Percentiles rank a stretch among this genome's conserved stretches.
Evolutionary conservation across 2,797 vertebrate species (phyloP).

Genomic region (Scyliorhinus canicula): DNA sequence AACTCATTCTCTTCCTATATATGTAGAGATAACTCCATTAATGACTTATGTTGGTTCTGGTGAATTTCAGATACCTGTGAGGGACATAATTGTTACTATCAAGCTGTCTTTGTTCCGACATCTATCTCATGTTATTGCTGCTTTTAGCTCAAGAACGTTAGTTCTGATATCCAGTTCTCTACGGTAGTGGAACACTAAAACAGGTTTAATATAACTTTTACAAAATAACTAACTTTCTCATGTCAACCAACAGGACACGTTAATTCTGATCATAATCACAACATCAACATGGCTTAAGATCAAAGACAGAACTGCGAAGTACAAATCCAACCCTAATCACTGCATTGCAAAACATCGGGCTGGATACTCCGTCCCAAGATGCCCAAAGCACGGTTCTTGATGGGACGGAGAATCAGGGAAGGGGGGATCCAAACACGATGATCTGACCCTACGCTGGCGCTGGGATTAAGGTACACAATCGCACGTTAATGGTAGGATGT

Average conservation of each 20-base stretch:
- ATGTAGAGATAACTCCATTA: neutral
- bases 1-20: neutral
- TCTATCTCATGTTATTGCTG: neutral
- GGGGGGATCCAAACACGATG: too few relatives aligned
- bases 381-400: too few relatives aligned
- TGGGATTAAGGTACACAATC: too few relatives aligned
- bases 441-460: too few relatives aligned
- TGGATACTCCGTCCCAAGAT: too few relatives aligned
- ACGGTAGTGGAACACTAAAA: neutral
- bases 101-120: neutral
- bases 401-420: too few relatives aligned
- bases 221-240: neutral
- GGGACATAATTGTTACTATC: neutral
- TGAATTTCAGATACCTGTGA: slow-evolving; percentile 5
- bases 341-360: neutral
- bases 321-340: neutral
- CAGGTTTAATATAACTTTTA: neutral
- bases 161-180: slow-evolving; percentile 14
- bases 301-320: neutral
- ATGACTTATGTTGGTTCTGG: neutral
- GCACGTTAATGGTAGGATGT: too few relatives aligned
- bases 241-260: neutral
- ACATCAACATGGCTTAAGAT: neutral
- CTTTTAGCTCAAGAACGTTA: neutral
- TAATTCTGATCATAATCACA: neutral